These are phyloP conservation scores for Musca vetustissima DNA, from an alignment of 1,140 invertebrate genomes.

Conservation along the genomic window DNA sequence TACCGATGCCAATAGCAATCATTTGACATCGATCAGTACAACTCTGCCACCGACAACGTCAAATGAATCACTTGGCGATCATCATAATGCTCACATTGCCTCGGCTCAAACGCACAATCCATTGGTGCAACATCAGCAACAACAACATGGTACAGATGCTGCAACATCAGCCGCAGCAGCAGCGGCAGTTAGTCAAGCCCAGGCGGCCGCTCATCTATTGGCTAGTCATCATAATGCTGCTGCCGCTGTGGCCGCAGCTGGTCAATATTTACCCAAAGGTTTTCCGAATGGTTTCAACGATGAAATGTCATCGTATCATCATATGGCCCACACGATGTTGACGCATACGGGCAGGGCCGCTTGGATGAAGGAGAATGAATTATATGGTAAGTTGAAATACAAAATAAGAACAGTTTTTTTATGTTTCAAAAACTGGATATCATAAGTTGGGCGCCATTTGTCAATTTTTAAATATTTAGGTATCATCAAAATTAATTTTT, in stretches of 20 bases:
- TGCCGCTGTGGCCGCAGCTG: conserved; percentile 46
- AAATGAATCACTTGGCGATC: neutral
- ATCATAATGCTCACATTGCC: conserved; percentile 20
- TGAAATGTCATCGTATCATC: conserved; percentile 52
- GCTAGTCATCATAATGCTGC: conserved; percentile 48
- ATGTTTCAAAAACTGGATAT: too few species aligned
- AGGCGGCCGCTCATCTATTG: conserved; percentile 48
- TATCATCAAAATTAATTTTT: too few species aligned
- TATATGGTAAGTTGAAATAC: conserved; percentile 45
- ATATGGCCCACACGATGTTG: conserved; percentile 52
- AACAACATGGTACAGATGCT: neutral
- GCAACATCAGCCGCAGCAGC: conserved; percentile 36
- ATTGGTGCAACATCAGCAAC: too few species aligned
- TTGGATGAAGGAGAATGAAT: conserved; percentile 53
- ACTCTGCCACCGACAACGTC: neutral
- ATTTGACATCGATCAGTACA: neutral
- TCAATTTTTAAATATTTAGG: too few species aligned
- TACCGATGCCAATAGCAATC: conserved; percentile 16
- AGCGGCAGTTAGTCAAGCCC: conserved; percentile 38
- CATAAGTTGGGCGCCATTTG: too few species aligned
- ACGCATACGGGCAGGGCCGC: conserved; percentile 45
- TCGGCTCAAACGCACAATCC: conserved; percentile 29
- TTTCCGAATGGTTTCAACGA: conserved; percentile 45
- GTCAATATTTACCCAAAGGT: conserved; percentile 51
- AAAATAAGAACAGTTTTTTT: neutral